Percentiles rank a stretch among this genome's conserved stretches.
phyloP scores from a whole-genome alignment of 2,113 vertebrate species.

The Aegotheles bennettii region DNA sequence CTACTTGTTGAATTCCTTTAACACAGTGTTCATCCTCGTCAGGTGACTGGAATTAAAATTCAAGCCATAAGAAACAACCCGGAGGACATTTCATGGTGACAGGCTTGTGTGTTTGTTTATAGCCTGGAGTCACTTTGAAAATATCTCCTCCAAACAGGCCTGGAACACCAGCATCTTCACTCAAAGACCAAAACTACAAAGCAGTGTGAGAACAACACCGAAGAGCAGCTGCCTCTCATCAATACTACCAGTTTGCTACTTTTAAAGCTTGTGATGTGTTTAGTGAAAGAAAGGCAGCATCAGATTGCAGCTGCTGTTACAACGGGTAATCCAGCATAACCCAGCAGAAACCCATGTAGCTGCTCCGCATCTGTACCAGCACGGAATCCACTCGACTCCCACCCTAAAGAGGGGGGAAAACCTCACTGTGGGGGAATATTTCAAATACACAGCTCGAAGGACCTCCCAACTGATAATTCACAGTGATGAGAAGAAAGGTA shows the following conservation, averaged over 20 bases:
- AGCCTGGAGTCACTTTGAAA: neutral
- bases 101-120: neutral
- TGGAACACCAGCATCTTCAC: neutral
- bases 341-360: neutral
- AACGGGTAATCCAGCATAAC: neutral
- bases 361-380: neutral
- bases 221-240: neutral
- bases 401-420: neutral
- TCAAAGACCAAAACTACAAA: neutral
- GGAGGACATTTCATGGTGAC: neutral
- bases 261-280: neutral
- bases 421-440: neutral
- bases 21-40: neutral
- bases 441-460: neutral
- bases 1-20: neutral
- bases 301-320: fast-evolving
- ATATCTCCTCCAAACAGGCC: neutral
- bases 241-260: too few relatives aligned
- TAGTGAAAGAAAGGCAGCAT: neutral
- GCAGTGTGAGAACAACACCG: neutral
- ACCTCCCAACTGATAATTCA: neutral
- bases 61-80: neutral
- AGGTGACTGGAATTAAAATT: neutral
- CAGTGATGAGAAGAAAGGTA: neutral
- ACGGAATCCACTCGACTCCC: neutral